These are phyloP conservation scores for Tenodera sinensis DNA, from an alignment of 2,888 invertebrate species.

Conservation along the genomic window DNA sequence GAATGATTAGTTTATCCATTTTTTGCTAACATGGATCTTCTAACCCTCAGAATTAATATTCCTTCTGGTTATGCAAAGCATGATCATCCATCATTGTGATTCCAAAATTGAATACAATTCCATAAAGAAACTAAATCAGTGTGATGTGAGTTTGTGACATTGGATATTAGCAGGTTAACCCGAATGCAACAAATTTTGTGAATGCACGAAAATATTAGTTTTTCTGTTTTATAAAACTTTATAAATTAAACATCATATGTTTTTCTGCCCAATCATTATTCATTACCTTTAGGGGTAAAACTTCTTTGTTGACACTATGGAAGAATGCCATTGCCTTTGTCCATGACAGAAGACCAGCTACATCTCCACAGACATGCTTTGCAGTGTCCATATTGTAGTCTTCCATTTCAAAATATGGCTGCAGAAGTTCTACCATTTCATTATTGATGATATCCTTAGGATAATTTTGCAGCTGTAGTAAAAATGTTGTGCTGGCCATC, in stretches of 20 bases:
- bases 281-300: slow-evolving; percentile 75
- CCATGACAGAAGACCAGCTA: slow-evolving; percentile 93
- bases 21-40: too few species aligned
- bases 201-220: neutral
- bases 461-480: slow-evolving; percentile 88
- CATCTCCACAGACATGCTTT: slow-evolving; percentile 92
- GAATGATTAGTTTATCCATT: too few species aligned
- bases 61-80: too few species aligned
- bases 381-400: slow-evolving; percentile 97
- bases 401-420: slow-evolving; percentile 92
- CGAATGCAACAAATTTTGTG: neutral
- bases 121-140: too few species aligned
- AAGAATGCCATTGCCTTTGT: slow-evolving; percentile 95
- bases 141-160: too few species aligned
- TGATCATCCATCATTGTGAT: too few species aligned
- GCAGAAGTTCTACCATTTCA: slow-evolving; percentile 91
- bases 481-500: slow-evolving; percentile 93
- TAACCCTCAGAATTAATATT: too few species aligned
- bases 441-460: slow-evolving; percentile 96
- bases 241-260: neutral
- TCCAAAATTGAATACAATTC: too few species aligned
- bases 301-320: slow-evolving; percentile 94
- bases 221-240: neutral
- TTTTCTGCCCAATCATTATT: neutral
- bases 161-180: too few species aligned